A percentile compares a stretch with the other conserved stretches of the same genome.
These are phyloP conservation scores for Macropis europaea DNA, from an alignment of 2,888 invertebrate species.

Conservation along the genomic window DNA sequence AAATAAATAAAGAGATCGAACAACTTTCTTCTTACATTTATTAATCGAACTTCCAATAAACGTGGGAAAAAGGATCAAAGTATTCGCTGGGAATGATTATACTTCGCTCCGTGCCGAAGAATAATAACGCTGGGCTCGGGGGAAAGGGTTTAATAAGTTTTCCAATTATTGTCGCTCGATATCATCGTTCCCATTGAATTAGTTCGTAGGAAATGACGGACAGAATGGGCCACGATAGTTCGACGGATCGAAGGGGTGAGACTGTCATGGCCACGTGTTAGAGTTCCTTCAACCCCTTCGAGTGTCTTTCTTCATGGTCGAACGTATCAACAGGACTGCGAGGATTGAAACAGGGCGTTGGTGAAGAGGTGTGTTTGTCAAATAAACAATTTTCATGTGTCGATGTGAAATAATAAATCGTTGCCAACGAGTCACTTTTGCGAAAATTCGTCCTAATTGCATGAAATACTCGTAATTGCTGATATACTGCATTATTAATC, in stretches of 20 bases:
- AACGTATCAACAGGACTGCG: slow-evolving; percentile 24
- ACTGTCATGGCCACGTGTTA: slow-evolving; percentile 74
- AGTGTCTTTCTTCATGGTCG: slow-evolving; percentile 15
- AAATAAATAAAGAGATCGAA: neutral
- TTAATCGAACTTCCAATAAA: slow-evolving; percentile 31
- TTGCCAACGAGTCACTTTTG: neutral
- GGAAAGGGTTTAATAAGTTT: slow-evolving; percentile 59
- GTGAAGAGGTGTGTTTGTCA: slow-evolving; percentile 51
- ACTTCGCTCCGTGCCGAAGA: slow-evolving; percentile 13
- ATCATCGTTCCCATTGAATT: slow-evolving; percentile 65
- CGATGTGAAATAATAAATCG: slow-evolving; percentile 47
- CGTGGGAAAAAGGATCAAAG: slow-evolving; percentile 16
- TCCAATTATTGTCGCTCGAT: slow-evolving; percentile 56
- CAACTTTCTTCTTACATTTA: slow-evolving; percentile 2
- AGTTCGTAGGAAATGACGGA: slow-evolving; percentile 50
- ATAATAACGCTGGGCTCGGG: slow-evolving; percentile 33
- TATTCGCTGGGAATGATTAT: slow-evolving; percentile 35
- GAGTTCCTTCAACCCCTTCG: slow-evolving; percentile 39
- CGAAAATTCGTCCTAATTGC: neutral
- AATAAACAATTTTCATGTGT: slow-evolving; percentile 61
- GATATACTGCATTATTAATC: no score
- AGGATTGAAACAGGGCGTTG: slow-evolving; percentile 38
- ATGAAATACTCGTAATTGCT: no score
- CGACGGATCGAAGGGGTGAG: slow-evolving; percentile 54
- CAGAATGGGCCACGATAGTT: slow-evolving; percentile 45